phyloP scores from a whole-genome alignment of 2,797 vertebrate genomes.

The Cossypha caffra region DNA sequence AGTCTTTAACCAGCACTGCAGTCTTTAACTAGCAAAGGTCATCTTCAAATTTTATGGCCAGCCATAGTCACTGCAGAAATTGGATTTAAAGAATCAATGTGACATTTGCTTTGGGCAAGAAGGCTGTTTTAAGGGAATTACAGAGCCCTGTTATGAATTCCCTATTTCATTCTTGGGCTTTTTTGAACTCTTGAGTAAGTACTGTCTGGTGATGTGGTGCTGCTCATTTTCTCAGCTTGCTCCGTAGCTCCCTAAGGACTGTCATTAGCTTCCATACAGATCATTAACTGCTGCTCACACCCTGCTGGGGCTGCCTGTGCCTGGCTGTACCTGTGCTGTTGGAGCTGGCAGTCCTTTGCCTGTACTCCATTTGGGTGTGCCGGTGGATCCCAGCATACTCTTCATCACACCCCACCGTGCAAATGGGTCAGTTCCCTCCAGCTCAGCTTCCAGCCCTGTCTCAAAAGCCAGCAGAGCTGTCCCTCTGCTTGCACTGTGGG shows the following conservation, averaged over 20 bases:
- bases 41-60: not conserved
- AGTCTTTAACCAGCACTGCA: not conserved
- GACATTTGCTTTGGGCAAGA: not conserved
- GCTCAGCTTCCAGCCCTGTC: not conserved
- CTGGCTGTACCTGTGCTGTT: rapidly evolving
- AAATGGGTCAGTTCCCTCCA: not conserved
- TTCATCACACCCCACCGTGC: not conserved
- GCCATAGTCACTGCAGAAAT: not conserved
- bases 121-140: not conserved
- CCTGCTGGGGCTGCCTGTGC: not conserved
- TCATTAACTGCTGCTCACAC: not conserved
- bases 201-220: not conserved
- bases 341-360: not conserved
- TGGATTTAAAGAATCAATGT: not conserved
- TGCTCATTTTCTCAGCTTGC: not conserved
- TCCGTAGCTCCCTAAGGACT: not conserved
- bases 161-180: not conserved
- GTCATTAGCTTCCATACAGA: not conserved
- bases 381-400: rapidly evolving
- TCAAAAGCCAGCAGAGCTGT: not conserved
- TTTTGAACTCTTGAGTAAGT: not conserved
- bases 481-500: not conserved
- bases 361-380: rapidly evolving
- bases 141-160: not conserved
- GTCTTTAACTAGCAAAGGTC: not conserved